Percentiles rank a stretch among this genome's conserved stretches.
Evolutionary conservation across 2,888 invertebrate genomes (phyloP).

Genomic region (Mantis religiosa): DNA sequence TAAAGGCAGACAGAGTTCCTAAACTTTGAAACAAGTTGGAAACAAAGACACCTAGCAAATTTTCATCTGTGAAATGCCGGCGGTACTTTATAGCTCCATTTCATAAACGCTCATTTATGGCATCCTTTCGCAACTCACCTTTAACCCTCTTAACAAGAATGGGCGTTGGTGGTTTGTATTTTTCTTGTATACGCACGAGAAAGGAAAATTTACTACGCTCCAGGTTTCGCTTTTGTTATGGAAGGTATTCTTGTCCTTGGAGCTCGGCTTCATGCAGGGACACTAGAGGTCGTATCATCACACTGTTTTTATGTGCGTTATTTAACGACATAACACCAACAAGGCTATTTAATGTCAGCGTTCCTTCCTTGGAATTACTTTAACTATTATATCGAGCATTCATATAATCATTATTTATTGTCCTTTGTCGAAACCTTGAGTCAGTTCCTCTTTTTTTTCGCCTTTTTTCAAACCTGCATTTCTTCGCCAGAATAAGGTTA

Average conservation of each 20-base stretch:
- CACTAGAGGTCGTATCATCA: neutral
- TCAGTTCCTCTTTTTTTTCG: neutral
- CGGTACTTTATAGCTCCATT: neutral
- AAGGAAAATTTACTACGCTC: neutral
- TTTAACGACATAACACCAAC: neutral
- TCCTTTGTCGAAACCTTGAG: neutral
- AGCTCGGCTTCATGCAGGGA: neutral
- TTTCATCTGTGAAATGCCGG: neutral
- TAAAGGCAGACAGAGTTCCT: too few species aligned
- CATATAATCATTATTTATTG: neutral
- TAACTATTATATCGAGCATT: neutral
- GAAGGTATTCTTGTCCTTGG: neutral
- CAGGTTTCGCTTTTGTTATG: neutral
- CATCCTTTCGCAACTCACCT: neutral
- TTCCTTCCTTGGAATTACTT: neutral
- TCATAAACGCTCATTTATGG: neutral
- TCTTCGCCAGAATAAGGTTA: neutral
- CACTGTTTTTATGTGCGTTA: neutral
- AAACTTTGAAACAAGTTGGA: neutral
- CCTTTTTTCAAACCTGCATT: neutral
- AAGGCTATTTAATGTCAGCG: neutral
- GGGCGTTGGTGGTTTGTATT: neutral
- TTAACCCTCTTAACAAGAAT: neutral
- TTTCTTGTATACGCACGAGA: neutral
- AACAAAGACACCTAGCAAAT: neutral